phyloP scores from a whole-genome alignment of 2,113 vertebrate genomes.

The Rhinolophus sinicus region DNA sequence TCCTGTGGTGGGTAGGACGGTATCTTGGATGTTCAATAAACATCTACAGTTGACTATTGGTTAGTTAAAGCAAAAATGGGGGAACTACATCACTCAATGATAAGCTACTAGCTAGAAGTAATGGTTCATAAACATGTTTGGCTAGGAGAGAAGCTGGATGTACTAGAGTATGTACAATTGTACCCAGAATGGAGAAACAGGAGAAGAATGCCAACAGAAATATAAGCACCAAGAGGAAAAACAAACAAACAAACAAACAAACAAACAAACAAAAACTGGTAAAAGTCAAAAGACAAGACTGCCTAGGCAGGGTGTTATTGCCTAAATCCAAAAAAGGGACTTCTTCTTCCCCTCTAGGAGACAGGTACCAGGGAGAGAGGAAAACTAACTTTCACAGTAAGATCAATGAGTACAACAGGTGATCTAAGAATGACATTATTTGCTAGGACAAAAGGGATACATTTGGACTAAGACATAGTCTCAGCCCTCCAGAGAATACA shows the following conservation, averaged over 20 bases:
- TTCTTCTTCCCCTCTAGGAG: not conserved
- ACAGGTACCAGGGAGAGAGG: not conserved
- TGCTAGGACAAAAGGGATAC: not conserved
- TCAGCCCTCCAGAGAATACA: not conserved
- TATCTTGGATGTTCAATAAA: conserved; percentile 22
- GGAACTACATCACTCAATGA: not conserved
- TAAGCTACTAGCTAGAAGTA: conserved; percentile 5
- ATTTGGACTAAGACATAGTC: not conserved
- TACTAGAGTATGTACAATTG: not conserved
- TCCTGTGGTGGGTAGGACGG: not conserved
- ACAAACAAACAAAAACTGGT: not conserved
- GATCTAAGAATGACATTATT: conserved; percentile 5
- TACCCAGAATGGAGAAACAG: not conserved
- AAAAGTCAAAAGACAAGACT: not conserved
- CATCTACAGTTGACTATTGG: not conserved
- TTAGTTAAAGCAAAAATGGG: not conserved
- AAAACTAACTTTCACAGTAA: not conserved
- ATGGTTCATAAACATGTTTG: not conserved
- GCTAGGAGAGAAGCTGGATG: not conserved
- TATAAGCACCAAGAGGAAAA: not conserved
- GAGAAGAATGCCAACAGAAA: not conserved
- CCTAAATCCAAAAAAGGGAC: not conserved
- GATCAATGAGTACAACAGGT: not conserved
- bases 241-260: too few relatives aligned
- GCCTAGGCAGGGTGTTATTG: not conserved